Base-by-base conservation (phyloP, 2,797 vertebrate species). In the Psittacula derbiana region DNA sequence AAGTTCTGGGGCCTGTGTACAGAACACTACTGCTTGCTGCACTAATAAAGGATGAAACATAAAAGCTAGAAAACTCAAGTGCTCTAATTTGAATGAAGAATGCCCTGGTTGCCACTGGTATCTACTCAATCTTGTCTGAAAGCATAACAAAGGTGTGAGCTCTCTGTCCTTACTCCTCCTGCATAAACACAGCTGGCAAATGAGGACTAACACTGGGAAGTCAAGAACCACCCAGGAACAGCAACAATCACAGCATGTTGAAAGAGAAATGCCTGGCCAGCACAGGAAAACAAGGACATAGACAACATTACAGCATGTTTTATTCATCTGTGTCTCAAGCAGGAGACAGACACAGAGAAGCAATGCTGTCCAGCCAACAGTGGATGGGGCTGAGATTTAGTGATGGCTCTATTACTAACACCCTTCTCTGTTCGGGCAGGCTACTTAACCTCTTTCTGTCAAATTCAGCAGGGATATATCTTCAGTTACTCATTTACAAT, bases 381-480 rank as follows among this genome's bases (percentile, higher is more conserved):
- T 9, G 78, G 24, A 49, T 24, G 33, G 24, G 55, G 36, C 47
- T 88, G 52, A 53, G 80, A 82, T 43, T 62, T 52, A 82, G 76
- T 1, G 3, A 36, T 25, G 27, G 24, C 64, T 80, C 71, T 58
- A 7, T 80, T 73, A 47, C 43, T 79, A 73, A 71, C 0, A 0
- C 44, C 47, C 33, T 86, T 66, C 33, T 50, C 2, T 1, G 61
- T 86, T 71, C 2, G 2, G 69, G 53, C 46, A 86, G 31, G 84
- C 88, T 92, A 72, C 53, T 95, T 88, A 94, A 93, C 79, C 81
- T 78, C 69, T 67, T 67, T 80, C 80, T 65, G 78, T 43, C 69
- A 58, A 94, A 92, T 86, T 81, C 81, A 88, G 38, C 61, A 85
- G 91, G 87, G 79, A 88, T 61, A 6, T 36, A 67, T 72, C 79